These are phyloP conservation scores for Eidolon helvum DNA, from an alignment of 2,113 vertebrate species.

Conservation along the genomic window DNA sequence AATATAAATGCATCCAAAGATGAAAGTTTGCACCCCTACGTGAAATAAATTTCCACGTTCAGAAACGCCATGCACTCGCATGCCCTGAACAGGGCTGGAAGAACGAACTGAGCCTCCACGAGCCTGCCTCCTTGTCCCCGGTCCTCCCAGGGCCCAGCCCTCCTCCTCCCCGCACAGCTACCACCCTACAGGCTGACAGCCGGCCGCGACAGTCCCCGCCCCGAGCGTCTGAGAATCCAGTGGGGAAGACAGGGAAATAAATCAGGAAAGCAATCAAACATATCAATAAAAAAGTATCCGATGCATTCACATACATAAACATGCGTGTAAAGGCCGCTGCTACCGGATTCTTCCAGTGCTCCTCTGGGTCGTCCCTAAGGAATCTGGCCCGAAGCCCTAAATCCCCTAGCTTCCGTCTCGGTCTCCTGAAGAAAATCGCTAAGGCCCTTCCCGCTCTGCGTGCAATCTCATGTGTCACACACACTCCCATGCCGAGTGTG, in stretches of 20 bases:
- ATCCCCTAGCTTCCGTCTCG: background rate
- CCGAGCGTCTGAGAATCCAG: accelerated
- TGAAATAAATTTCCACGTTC: background rate
- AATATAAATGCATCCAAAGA: background rate
- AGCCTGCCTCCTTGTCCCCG: accelerated
- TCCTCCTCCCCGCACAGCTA: accelerated
- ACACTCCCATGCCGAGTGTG: accelerated
- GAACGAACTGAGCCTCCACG: accelerated
- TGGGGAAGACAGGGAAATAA: accelerated
- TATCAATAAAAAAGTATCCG: accelerated
- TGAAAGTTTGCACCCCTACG: background rate
- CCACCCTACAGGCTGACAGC: too few species aligned
- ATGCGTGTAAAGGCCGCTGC: accelerated
- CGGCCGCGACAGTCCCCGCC: accelerated
- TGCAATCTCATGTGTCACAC: background rate
- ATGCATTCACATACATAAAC: accelerated
- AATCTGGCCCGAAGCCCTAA: accelerated
- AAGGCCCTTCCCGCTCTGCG: accelerated
- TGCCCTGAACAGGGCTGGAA: accelerated
- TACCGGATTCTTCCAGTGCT: accelerated
- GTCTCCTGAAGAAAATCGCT: background rate
- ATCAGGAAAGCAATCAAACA: background rate
- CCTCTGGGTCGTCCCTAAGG: accelerated
- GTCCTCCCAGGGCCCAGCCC: background rate
- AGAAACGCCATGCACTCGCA: too few species aligned